phyloP scores from a whole-genome alignment of 2,113 vertebrate genomes.

The Lota lota region DNA sequence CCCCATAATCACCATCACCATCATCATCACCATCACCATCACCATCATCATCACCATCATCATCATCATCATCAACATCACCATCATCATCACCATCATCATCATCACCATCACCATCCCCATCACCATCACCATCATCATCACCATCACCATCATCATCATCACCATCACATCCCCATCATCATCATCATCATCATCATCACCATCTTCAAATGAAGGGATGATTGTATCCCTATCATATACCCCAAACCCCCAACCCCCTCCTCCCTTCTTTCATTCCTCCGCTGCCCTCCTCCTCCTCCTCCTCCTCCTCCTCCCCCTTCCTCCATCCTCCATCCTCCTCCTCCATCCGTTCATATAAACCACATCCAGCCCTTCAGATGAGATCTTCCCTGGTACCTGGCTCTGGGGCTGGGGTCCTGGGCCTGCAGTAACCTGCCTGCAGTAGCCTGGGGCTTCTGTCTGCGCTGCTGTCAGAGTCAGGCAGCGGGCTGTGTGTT shows the following conservation, averaged over 20 bases:
- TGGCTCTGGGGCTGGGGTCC: slow-evolving; percentile 30
- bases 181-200: not conserved
- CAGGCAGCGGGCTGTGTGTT: slow-evolving; percentile 67
- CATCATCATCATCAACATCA: no score
- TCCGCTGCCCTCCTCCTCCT: slow-evolving; percentile 10
- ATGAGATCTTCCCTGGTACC: slow-evolving; percentile 56
- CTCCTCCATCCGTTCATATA: slow-evolving; percentile 8
- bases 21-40: no score
- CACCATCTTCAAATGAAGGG: slow-evolving; percentile 35
- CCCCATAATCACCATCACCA: no score
- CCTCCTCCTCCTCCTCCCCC: slow-evolving; percentile 4
- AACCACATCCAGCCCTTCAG: slow-evolving; percentile 42
- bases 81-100: no score
- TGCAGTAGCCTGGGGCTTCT: slow-evolving; percentile 34
- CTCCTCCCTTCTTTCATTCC: slow-evolving; percentile 18
- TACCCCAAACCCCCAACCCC: not conserved
- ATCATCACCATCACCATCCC: no score
- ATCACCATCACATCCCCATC: not conserved
- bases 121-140: no score
- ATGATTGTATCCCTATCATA: slow-evolving; percentile 18
- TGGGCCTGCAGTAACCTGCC: no score
- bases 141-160: no score
- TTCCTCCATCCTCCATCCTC: slow-evolving; percentile 18
- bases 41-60: no score
- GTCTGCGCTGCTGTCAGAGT: slow-evolving; percentile 79